Conservation (phyloP, 2,888 invertebrate genomes). For the Kryphioiulus occultus region DNA sequence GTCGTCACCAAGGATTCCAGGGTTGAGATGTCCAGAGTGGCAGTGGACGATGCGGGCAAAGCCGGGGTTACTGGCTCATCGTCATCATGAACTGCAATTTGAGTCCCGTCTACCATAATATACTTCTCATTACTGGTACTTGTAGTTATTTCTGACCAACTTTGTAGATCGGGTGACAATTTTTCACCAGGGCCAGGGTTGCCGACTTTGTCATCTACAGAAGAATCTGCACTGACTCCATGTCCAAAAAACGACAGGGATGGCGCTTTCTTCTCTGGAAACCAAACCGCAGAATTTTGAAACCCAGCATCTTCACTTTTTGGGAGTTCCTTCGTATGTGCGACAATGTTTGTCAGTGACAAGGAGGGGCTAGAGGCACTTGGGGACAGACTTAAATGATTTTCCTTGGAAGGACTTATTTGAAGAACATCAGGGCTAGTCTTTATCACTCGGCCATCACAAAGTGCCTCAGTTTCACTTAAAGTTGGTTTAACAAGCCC, state of each 20-base stretch:
- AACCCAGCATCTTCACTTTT: not conserved
- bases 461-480: not conserved
- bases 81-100: not conserved
- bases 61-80: not conserved
- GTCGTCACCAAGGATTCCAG: not conserved
- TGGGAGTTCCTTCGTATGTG: not conserved
- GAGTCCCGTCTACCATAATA: not conserved
- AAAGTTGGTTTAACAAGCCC: not conserved
- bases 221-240: slow-evolving; percentile 21
- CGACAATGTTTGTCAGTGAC: not conserved
- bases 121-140: not conserved
- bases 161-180: not conserved
- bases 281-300: slow-evolving; percentile 25
- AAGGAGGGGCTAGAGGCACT: not conserved
- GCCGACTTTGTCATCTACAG: not conserved
- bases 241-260: not conserved
- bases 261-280: not conserved
- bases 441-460: not conserved
- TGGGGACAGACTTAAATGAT: not conserved
- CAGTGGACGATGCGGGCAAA: not conserved
- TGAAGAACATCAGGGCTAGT: not conserved
- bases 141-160: not conserved
- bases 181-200: not conserved
- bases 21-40: not conserved
- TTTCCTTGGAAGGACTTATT: not conserved